phyloP scores from a whole-genome alignment of 1,140 invertebrate species.

The Scaptomyza graminum region DNA sequence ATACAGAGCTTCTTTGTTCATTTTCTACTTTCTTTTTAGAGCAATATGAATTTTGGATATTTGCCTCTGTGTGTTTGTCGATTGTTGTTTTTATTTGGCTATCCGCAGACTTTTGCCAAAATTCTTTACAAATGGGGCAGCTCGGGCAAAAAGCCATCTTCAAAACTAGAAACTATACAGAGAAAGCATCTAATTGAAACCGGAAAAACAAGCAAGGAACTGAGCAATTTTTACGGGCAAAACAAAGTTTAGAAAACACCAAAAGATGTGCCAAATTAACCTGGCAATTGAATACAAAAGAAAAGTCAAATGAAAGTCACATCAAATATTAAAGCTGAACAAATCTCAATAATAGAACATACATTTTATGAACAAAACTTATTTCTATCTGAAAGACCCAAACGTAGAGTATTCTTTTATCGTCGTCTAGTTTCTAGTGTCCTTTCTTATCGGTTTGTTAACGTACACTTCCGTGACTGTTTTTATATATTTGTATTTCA shows the following conservation, averaged over 20 bases:
- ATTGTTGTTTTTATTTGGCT: constrained; percentile 30
- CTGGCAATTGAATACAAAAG: constrained; percentile 12
- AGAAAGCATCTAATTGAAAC: constrained; percentile 60
- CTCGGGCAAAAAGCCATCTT: constrained; percentile 13
- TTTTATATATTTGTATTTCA: constrained; percentile 12
- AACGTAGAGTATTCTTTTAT: constrained; percentile 31
- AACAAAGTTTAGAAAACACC: not conserved
- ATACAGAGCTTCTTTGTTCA: constrained; percentile 45
- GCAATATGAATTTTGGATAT: constrained; percentile 68
- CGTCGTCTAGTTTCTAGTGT: constrained; percentile 29
- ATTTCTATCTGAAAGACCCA: constrained; percentile 62
- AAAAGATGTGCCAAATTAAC: constrained; percentile 48
- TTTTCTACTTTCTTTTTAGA: constrained; percentile 31
- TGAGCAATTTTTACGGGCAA: not conserved
- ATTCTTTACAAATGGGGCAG: constrained; percentile 36
- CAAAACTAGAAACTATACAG: not conserved
- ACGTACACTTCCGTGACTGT: constrained; percentile 20
- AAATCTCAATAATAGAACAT: not conserved
- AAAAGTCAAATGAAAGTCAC: constrained; percentile 31
- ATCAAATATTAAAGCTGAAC: not conserved
- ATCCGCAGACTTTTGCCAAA: constrained; percentile 44
- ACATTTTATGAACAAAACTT: constrained; percentile 30
- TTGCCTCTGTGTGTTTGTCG: constrained; percentile 38
- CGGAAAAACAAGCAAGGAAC: constrained; percentile 24
- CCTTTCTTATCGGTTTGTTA: constrained; percentile 47